Percentiles rank a stretch among this genome's conserved stretches.
Evolutionary conservation across 2,888 invertebrate species (phyloP).

Genomic region (Lasioglossum calceatum): DNA sequence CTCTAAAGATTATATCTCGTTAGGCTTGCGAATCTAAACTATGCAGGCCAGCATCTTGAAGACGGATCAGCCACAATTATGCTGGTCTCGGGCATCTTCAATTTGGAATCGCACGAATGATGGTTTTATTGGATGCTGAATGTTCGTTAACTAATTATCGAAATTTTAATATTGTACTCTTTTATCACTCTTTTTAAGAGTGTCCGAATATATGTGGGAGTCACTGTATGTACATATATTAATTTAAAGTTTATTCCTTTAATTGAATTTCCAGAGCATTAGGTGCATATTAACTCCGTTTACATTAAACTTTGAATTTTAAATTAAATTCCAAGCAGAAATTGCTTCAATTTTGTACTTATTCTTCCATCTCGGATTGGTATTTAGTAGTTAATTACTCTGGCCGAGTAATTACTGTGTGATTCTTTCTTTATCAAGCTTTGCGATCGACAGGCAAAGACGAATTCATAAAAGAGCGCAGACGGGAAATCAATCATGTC

Average conservation of each 20-base stretch:
- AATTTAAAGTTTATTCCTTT: not conserved
- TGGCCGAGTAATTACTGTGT: not conserved
- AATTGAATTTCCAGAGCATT: not conserved
- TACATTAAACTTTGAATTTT: not conserved
- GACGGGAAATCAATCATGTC: not conserved
- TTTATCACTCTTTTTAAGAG: too few species aligned
- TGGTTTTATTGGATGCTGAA: constrained; percentile 13
- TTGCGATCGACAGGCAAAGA: not conserved
- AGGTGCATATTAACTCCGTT: not conserved
- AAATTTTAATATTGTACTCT: too few species aligned
- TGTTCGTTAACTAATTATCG: not conserved
- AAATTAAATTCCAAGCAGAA: not conserved
- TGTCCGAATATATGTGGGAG: too few species aligned
- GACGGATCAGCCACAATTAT: constrained; percentile 48
- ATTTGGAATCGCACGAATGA: constrained; percentile 42
- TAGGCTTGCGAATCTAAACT: constrained; percentile 55
- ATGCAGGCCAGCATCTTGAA: constrained; percentile 45
- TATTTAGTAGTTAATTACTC: not conserved
- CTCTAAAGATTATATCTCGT: constrained; percentile 54
- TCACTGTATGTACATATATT: not conserved
- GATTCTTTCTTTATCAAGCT: not conserved
- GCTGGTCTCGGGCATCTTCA: constrained; percentile 37
- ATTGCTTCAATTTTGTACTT: not conserved
- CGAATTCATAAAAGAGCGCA: not conserved
- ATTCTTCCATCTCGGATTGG: not conserved